A percentile compares a stretch with the other conserved stretches of the same genome.
These are phyloP conservation scores for Philypnodon macrostomus DNA, from an alignment of 2,797 vertebrate species.

Conservation along the genomic window DNA sequence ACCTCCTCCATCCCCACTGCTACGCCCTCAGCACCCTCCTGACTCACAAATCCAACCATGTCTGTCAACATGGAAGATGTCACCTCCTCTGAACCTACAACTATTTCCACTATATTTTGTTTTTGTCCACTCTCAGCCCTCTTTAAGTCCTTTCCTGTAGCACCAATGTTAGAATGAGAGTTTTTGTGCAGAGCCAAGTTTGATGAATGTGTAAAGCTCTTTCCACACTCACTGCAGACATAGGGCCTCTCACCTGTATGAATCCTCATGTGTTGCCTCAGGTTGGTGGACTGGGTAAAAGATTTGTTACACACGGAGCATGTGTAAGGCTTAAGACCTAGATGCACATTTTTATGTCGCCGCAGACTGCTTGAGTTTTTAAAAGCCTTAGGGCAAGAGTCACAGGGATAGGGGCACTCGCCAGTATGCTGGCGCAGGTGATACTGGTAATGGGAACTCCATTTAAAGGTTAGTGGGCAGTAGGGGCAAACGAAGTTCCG, in stretches of 20 bases:
- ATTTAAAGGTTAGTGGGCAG: constrained; percentile 91
- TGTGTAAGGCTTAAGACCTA: constrained; percentile 87
- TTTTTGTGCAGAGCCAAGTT: constrained; percentile 86
- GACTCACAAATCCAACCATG: constrained; percentile 80
- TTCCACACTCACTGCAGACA: constrained; percentile 84
- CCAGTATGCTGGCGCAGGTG: constrained; percentile 93
- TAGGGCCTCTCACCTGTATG: constrained; percentile 91
- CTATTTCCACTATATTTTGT: constrained; percentile 58
- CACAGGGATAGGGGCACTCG: constrained; percentile 89
- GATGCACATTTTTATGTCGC: constrained; percentile 89
- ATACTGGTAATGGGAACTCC: constrained; percentile 93
- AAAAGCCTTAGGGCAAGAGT: constrained; percentile 90
- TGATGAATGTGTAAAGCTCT: constrained; percentile 90
- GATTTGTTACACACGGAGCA: constrained; percentile 86
- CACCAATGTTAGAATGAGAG: constrained; percentile 63
- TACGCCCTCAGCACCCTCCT: constrained; percentile 69
- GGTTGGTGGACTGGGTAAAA: constrained; percentile 91
- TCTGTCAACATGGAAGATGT: constrained; percentile 77
- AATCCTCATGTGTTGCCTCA: constrained; percentile 90
- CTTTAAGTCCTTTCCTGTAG: constrained; percentile 63
- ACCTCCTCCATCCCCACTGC: constrained; percentile 79
- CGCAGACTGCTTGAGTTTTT: constrained; percentile 91
- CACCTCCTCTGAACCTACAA: constrained; percentile 69
- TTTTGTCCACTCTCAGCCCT: constrained; percentile 29
- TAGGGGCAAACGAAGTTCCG: constrained; percentile 88